Conservation (phyloP, 2,888 invertebrate species). For the Harmothoe impar region DNA sequence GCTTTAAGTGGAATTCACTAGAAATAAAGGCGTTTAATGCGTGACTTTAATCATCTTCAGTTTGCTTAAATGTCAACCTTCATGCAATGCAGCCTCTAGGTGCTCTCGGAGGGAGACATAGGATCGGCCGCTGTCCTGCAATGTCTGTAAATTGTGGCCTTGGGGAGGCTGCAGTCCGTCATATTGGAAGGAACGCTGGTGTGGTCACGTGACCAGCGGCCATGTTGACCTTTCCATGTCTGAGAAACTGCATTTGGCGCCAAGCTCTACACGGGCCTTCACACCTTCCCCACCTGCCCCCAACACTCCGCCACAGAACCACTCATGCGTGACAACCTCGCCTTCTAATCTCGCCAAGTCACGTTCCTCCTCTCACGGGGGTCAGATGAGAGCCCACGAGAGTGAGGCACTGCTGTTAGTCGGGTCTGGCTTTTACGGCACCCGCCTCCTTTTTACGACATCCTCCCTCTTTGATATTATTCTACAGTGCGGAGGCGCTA, state of each 20-base stretch:
- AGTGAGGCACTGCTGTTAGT: neutral
- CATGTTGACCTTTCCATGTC: neutral
- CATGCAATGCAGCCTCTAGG: too few relatives aligned
- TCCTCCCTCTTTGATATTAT: too few relatives aligned
- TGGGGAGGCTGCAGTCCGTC: too few relatives aligned
- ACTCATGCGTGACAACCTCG: neutral
- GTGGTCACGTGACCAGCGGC: neutral
- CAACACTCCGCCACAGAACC: neutral
- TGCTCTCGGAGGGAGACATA: too few relatives aligned
- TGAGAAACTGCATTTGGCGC: neutral
- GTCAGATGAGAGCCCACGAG: neutral
- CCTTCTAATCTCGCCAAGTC: conserved; percentile 44
- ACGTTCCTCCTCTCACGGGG: neutral
- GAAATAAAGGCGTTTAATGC: too few relatives aligned
- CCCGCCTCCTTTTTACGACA: neutral
- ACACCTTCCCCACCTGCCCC: neutral
- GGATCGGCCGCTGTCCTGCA: too few relatives aligned
- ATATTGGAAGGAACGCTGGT: too few relatives aligned
- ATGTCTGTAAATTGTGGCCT: too few relatives aligned
- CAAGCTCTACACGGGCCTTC: neutral
- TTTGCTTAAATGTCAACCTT: too few relatives aligned
- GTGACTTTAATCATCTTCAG: too few relatives aligned
- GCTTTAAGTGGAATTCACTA: too few relatives aligned
- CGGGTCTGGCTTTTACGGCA: neutral
- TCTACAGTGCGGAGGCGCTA: neutral